phyloP scores from a whole-genome alignment of 2,888 invertebrate genomes.

The Graphium colonna region DNA sequence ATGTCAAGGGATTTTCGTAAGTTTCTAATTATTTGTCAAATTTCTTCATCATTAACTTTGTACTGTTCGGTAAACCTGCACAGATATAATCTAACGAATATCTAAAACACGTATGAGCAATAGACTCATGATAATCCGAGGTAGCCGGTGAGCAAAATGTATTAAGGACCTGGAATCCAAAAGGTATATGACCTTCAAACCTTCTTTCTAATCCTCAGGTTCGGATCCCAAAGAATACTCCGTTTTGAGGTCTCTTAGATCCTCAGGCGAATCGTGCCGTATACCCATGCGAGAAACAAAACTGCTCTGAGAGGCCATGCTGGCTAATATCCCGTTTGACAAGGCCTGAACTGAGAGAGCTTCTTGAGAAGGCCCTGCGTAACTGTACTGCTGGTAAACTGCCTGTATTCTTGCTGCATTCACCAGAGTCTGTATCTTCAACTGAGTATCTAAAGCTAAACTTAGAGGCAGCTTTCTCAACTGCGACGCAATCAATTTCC shows the following conservation, averaged over 20 bases:
- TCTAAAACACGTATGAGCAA: slow-evolving; percentile 40
- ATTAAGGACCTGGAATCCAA: too few species aligned
- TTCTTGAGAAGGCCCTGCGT: slow-evolving; percentile 71
- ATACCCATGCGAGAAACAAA: slow-evolving; percentile 53
- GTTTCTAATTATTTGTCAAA: too few species aligned
- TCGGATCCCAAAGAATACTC: slow-evolving; percentile 67
- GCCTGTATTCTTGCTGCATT: slow-evolving; percentile 72
- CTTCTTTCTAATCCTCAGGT: slow-evolving; percentile 51
- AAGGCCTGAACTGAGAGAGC: slow-evolving; percentile 68
- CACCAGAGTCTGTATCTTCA: slow-evolving; percentile 71
- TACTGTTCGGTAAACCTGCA: slow-evolving; percentile 12
- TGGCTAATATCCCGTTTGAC: slow-evolving; percentile 69
- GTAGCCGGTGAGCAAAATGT: not conserved
- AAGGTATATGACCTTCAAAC: too few species aligned
- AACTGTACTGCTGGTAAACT: slow-evolving; percentile 73
- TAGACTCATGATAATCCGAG: slow-evolving; percentile 17
- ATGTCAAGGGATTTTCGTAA: too few species aligned
- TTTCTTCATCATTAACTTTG: slow-evolving; percentile 16
- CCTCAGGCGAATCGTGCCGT: slow-evolving; percentile 63
- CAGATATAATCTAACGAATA: slow-evolving; percentile 1
- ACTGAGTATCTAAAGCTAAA: slow-evolving; percentile 67
- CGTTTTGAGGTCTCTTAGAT: slow-evolving; percentile 60
- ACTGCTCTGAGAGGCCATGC: slow-evolving; percentile 62
- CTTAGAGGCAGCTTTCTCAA: slow-evolving; percentile 67
- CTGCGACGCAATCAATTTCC: slow-evolving; percentile 52